Percentiles rank a stretch among this genome's conserved stretches.
Conservation (phyloP, 2,888 invertebrate species). For the Punctoribates punctum region DNA sequence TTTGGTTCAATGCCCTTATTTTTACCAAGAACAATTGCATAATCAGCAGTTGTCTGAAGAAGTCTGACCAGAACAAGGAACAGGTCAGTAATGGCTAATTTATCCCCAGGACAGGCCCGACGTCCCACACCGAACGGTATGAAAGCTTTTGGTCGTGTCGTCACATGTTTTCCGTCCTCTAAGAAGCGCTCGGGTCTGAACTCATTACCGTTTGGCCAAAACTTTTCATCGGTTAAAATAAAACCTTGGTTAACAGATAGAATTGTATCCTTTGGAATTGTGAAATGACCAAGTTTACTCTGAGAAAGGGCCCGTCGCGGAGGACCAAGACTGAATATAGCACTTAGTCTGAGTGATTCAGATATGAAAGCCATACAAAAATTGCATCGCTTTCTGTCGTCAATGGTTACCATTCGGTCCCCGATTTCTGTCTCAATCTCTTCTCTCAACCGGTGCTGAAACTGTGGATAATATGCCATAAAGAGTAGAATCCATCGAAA, state of each 20-base stretch:
- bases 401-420: neutral
- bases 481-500: too few species aligned
- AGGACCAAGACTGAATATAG: too few species aligned
- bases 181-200: conserved; percentile 32
- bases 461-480: too few species aligned
- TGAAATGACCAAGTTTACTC: neutral
- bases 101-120: neutral
- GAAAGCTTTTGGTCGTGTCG: neutral
- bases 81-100: conserved; percentile 3
- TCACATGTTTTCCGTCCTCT: neutral
- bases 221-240: neutral
- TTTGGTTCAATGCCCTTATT: too few species aligned
- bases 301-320: too few species aligned
- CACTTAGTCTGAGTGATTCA: neutral
- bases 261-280: neutral
- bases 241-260: neutral
- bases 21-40: neutral
- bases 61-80: too few species aligned
- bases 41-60: neutral
- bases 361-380: neutral
- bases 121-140: conserved; percentile 21
- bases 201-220: neutral
- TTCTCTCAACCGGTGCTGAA: conserved; percentile 30
- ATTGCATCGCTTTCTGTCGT: neutral
- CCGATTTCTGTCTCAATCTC: neutral